phyloP scores from a whole-genome alignment of 2,113 vertebrate genomes.

The Carassius carassius region DNA sequence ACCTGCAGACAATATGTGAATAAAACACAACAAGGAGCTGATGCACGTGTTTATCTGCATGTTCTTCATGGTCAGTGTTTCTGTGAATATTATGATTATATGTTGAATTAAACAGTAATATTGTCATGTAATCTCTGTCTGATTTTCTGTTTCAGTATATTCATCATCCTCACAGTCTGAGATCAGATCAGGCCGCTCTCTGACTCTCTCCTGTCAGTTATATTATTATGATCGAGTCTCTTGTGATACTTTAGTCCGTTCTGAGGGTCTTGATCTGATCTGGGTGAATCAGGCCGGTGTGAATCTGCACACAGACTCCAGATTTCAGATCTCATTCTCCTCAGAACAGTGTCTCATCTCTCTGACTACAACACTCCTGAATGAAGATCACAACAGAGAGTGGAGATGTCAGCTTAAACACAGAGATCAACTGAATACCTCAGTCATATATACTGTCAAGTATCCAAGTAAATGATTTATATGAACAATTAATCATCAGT shows the following conservation, averaged over 20 bases:
- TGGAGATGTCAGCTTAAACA: neutral
- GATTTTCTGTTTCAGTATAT: neutral
- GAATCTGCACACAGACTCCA: neutral
- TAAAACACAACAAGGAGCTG: neutral
- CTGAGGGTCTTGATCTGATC: neutral
- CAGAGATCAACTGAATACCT: neutral
- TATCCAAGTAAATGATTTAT: neutral
- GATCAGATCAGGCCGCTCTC: neutral
- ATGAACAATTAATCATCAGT: neutral
- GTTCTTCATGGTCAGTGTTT: neutral
- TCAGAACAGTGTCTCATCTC: neutral
- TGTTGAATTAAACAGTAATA: neutral
- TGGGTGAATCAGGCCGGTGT: conserved; percentile 3
- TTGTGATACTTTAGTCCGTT: neutral
- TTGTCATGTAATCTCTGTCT: neutral
- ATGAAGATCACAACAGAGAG: conserved; percentile 15
- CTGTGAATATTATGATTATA: neutral
- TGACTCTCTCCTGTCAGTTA: conserved; percentile 28
- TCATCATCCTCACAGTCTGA: conserved; percentile 15
- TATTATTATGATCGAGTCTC: neutral
- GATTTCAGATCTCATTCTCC: neutral
- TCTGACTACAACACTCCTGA: conserved; percentile 21
- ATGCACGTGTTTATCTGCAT: neutral
- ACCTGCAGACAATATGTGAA: neutral
- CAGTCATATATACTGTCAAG: neutral